Percentiles rank a stretch among this genome's conserved stretches.
These are phyloP conservation scores for Azorinus chamasolen DNA, from an alignment of 2,888 invertebrate genomes.

Conservation along the genomic window DNA sequence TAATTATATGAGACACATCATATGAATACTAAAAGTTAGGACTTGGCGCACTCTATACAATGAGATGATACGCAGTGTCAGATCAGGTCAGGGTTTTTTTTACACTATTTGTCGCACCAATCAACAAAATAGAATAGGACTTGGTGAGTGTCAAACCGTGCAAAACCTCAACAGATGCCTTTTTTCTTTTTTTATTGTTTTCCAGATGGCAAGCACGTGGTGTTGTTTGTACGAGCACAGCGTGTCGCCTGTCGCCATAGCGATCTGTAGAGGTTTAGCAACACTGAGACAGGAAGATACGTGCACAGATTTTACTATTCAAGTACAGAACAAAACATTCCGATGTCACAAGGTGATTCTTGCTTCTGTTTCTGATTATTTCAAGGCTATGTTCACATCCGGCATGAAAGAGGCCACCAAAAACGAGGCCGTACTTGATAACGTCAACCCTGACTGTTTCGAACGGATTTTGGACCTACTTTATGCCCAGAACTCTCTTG, in stretches of 20 bases:
- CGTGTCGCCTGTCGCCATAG: neutral
- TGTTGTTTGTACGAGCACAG: too few species aligned
- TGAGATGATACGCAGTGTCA: too few species aligned
- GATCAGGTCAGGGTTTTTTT: too few species aligned
- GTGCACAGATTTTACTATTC: constrained; percentile 43
- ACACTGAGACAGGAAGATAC: constrained; percentile 31
- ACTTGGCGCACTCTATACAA: too few species aligned
- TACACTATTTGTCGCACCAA: too few species aligned
- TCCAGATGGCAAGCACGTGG: too few species aligned
- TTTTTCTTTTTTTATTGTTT: too few species aligned
- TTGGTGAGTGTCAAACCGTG: too few species aligned
- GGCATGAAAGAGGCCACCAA: constrained; percentile 50
- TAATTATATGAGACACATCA: too few species aligned
- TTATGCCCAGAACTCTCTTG: constrained; percentile 6
- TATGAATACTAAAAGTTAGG: too few species aligned
- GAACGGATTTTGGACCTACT: constrained; percentile 29
- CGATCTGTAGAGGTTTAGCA: constrained; percentile 24
- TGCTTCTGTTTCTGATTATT: constrained; percentile 50
- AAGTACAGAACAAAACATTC: constrained; percentile 37
- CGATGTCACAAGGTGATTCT: constrained; percentile 56
- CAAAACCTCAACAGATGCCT: too few species aligned
- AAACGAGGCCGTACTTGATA: constrained; percentile 28
- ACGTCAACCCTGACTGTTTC: constrained; percentile 43
- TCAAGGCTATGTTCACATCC: constrained; percentile 50
- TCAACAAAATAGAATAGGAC: too few species aligned